Evolutionary conservation across 2,888 invertebrate genomes (phyloP).

Genomic region (Chaetogeoica ovagalla): DNA sequence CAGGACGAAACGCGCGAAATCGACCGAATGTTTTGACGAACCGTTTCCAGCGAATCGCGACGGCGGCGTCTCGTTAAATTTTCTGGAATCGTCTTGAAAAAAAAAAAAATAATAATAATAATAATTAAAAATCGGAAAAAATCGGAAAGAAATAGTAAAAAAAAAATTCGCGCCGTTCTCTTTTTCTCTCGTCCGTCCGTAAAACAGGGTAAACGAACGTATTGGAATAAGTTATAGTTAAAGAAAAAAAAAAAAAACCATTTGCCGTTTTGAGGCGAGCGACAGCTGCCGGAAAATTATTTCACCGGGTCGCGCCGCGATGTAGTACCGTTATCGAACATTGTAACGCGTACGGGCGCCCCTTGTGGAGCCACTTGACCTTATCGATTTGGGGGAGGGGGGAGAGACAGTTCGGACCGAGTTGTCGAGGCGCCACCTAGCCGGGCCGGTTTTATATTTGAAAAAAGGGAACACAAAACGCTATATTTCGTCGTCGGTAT

Average conservation of each 20-base stretch:
- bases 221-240: no score
- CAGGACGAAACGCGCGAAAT: not conserved
- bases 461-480: no score
- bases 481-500: no score
- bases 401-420: slow-evolving; percentile 5
- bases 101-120: no score
- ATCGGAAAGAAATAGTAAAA: not conserved
- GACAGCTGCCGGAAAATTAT: slow-evolving; percentile 13
- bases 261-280: no score
- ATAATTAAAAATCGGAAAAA: no score
- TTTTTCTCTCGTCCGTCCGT: no score
- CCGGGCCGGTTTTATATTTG: not conserved
- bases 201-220: not conserved
- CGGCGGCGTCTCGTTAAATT: slow-evolving; percentile 1
- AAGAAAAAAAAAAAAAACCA: no score
- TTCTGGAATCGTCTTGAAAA: slow-evolving; percentile 11
- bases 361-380: slow-evolving; percentile 26
- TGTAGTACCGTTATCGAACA: not conserved
- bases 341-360: no score
- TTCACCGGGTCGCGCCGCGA: slow-evolving; percentile 17
- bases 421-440: slow-evolving; percentile 23
- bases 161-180: slow-evolving; percentile 4
- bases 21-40: not conserved
- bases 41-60: not conserved
- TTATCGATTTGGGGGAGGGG: slow-evolving; percentile 39